These are phyloP conservation scores for Dinoponera quadriceps DNA, from an alignment of 1,140 invertebrate species.

Conservation along the genomic window DNA sequence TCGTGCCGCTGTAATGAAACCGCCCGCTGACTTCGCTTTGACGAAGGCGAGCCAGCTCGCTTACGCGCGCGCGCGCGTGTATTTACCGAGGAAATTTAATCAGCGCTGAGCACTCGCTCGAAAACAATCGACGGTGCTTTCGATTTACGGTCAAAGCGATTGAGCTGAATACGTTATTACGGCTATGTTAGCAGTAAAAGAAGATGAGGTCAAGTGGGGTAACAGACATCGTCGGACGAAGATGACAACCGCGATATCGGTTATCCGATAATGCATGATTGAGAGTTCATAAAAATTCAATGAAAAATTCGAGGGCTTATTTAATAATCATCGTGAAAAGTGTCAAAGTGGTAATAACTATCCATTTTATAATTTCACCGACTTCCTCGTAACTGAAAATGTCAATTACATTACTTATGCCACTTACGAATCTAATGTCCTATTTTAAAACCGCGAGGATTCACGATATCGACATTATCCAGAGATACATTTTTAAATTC, in stretches of 20 bases:
- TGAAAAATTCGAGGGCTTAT: neutral
- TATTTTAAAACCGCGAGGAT: neutral
- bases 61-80: neutral
- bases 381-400: neutral
- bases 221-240: slow-evolving; percentile 4
- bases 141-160: slow-evolving; percentile 47
- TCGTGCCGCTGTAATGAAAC: slow-evolving; percentile 40
- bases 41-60: slow-evolving; percentile 29
- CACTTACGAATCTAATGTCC: neutral
- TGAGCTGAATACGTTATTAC: slow-evolving; percentile 44
- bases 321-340: neutral
- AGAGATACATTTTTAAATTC: neutral
- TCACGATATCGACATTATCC: neutral
- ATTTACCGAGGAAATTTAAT: slow-evolving; percentile 54
- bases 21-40: slow-evolving; percentile 11
- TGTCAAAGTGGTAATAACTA: neutral
- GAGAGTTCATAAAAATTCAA: neutral
- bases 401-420: neutral
- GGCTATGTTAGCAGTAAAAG: slow-evolving; percentile 34
- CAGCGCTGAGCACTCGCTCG: slow-evolving; percentile 39
- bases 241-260: neutral
- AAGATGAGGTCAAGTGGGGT: slow-evolving; percentile 33
- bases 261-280: slow-evolving; percentile 14
- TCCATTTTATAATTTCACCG: neutral
- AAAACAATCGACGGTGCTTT: slow-evolving; percentile 51